phyloP scores from a whole-genome alignment of 2,113 vertebrate genomes.

The Saguinus midas region DNA sequence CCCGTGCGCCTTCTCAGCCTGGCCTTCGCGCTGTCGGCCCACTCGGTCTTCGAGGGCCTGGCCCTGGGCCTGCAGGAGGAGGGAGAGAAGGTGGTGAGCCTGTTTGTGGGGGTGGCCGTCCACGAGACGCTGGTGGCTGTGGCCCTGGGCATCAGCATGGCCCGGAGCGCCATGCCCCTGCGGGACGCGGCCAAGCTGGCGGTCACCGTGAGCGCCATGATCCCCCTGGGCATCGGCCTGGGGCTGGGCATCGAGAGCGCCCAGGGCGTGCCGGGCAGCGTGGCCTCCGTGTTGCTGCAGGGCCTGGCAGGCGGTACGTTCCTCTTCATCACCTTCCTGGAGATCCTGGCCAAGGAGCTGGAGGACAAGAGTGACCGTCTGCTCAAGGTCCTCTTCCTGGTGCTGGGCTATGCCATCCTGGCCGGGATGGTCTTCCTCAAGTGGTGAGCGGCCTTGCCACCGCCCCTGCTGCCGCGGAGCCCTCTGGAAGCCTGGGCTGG shows the following conservation, averaged over 20 bases:
- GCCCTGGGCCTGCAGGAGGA: slow-evolving; percentile 95
- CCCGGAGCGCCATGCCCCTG: slow-evolving; percentile 84
- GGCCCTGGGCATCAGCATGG: slow-evolving; percentile 91
- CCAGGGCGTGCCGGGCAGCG: slow-evolving; percentile 80
- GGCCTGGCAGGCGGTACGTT: slow-evolving; percentile 93
- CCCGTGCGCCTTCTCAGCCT: slow-evolving; percentile 90
- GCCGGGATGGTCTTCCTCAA: slow-evolving; percentile 90
- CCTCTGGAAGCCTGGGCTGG: not conserved
- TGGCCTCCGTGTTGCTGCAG: slow-evolving; percentile 90
- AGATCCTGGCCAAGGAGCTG: slow-evolving; percentile 92
- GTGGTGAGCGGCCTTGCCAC: slow-evolving; percentile 80
- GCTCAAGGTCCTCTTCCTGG: slow-evolving; percentile 93
- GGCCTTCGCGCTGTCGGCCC: slow-evolving; percentile 90
- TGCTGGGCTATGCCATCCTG: slow-evolving; percentile 89
- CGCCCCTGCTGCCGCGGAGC: rapidly evolving
- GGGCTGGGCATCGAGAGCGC: slow-evolving; percentile 92
- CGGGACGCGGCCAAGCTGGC: slow-evolving; percentile 89
- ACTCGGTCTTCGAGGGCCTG: slow-evolving; percentile 93
- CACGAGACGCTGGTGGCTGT: slow-evolving; percentile 92
- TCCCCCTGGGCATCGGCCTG: slow-evolving; percentile 88
- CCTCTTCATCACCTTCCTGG: slow-evolving; percentile 94
- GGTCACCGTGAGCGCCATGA: slow-evolving; percentile 88
- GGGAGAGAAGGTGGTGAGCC: slow-evolving; percentile 82
- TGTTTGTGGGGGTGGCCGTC: slow-evolving; percentile 92
- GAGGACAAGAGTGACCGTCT: slow-evolving; percentile 92